Conservation (phyloP, 2,797 vertebrate species). For the Mus minutoides region DNA sequence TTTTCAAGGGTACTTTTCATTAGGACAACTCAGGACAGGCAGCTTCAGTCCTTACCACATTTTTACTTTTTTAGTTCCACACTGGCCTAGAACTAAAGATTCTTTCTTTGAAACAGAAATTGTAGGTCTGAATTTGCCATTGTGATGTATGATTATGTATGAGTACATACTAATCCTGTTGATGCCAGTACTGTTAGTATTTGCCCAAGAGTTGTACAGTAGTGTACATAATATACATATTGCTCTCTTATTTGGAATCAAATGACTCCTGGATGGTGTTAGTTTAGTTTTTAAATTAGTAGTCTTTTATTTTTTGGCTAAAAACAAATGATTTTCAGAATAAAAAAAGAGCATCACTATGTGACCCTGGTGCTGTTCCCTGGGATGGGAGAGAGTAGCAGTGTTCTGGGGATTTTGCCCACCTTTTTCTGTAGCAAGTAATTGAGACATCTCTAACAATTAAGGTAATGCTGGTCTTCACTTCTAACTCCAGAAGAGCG, state of each 20-base stretch:
- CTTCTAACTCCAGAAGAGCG: background rate
- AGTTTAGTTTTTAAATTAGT: slow-evolving; percentile 58
- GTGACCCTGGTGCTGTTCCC: slow-evolving; percentile 34
- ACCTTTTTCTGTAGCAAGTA: background rate
- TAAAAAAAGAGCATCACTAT: background rate
- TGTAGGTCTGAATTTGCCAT: slow-evolving; percentile 34
- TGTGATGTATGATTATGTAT: slow-evolving; percentile 33
- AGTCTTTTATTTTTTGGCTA: background rate
- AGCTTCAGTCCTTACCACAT: slow-evolving; percentile 26
- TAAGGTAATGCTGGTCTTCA: background rate
- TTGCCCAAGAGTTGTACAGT: slow-evolving; percentile 15
- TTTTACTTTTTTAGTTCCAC: background rate
- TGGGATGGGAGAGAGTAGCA: slow-evolving; percentile 2
- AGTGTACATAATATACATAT: background rate
- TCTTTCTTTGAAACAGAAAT: background rate
- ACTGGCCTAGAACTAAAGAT: background rate
- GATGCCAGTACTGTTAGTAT: background rate
- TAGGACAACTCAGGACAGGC: background rate
- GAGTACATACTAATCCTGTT: slow-evolving; percentile 34
- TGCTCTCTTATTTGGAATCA: slow-evolving; percentile 40
- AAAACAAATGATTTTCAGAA: background rate
- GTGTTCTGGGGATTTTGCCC: slow-evolving; percentile 3
- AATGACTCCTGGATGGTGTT: slow-evolving; percentile 20
- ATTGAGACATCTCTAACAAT: background rate
- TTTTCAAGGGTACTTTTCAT: slow-evolving; percentile 45